Evolutionary conservation across 2,888 invertebrate genomes (phyloP), one percentile per base, ranked within the genome.

Genomic region (Folsomia manolachei): DNA sequence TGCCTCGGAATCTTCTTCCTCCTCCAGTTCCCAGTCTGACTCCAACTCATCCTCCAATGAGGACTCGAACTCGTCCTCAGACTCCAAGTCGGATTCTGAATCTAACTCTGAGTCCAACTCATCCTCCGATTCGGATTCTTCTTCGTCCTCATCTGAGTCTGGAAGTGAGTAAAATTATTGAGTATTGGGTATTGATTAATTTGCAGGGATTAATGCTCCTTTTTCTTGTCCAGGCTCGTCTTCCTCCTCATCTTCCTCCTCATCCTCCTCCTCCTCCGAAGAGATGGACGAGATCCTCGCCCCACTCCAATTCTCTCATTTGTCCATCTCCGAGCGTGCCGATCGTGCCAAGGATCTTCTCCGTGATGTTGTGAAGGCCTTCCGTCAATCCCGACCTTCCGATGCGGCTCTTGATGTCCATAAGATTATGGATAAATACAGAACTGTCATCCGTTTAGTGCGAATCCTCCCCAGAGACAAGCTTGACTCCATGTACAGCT

Each of bases 361-460:
- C 39, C 66, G 66, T n/a, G 23, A 52, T 19, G 18, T 66, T 7
- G 51, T 21, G 2, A 4, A n/a, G 2, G 19, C 52, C 9, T 66
- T 66, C 66, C 4, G 27, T 11, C 14, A 39, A 19, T 52, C 51
- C 66, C n/a, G 66, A 1, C 66, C 66, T n/a, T 18, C 23, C 1
- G 66, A 51, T 19, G 52, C 18, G 1, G 51, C 66, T 2, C 23
- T 66, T 14, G 23, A 66, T 7, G 51, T 51, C 21, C 66, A 51
- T 52, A 19, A 66, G 21, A 24, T 66, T 11, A 66, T 66, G 66
- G 52, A 52, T 18, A 66, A 66, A n/a, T 51, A 52, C 51, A 24
- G 66, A 24, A 66, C 66, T n/a, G 24, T 66, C 51, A 52, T 66
- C 39, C 66, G 66, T 4, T 23, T 66, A 9, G 24, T 66, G 24